Conservation (phyloP, 2,888 invertebrate genomes). For the Philereme transversata region DNA sequence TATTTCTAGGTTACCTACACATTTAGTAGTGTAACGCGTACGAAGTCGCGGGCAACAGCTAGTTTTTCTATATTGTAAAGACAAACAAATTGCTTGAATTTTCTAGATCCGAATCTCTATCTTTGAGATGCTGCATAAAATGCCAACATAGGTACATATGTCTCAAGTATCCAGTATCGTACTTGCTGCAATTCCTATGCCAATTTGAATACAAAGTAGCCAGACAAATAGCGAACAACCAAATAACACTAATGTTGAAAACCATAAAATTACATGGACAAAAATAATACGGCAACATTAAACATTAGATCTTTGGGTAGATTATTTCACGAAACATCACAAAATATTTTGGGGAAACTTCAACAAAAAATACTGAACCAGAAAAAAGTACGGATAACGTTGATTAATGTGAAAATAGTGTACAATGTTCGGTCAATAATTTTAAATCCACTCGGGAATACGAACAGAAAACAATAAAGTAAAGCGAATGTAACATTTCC, state of each 20-base stretch:
- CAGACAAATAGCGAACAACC: background rate
- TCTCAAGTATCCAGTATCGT: constrained; percentile 1
- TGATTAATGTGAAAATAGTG: constrained; percentile 2
- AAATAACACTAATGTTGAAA: background rate
- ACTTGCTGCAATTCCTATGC: constrained; percentile 5
- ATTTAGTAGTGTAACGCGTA: too few species aligned
- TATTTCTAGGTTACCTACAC: too few species aligned
- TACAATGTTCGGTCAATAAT: constrained; percentile 13
- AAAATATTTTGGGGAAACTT: background rate
- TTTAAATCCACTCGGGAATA: constrained; percentile 21
- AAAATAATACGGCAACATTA: too few species aligned
- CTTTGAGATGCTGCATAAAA: background rate
- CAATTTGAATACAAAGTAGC: constrained; percentile 1
- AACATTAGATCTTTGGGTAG: background rate
- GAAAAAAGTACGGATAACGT: too few species aligned
- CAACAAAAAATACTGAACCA: too few species aligned
- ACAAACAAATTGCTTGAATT: too few species aligned
- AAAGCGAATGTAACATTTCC: constrained; percentile 35
- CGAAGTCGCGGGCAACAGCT: too few species aligned
- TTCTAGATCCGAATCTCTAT: too few species aligned
- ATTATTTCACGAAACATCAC: background rate
- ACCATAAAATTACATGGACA: background rate
- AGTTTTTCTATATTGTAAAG: too few species aligned
- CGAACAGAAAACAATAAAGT: constrained; percentile 34
- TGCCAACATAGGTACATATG: constrained; percentile 1